Conservation (phyloP, 2,797 vertebrate genomes). For the Periparus ater region DNA sequence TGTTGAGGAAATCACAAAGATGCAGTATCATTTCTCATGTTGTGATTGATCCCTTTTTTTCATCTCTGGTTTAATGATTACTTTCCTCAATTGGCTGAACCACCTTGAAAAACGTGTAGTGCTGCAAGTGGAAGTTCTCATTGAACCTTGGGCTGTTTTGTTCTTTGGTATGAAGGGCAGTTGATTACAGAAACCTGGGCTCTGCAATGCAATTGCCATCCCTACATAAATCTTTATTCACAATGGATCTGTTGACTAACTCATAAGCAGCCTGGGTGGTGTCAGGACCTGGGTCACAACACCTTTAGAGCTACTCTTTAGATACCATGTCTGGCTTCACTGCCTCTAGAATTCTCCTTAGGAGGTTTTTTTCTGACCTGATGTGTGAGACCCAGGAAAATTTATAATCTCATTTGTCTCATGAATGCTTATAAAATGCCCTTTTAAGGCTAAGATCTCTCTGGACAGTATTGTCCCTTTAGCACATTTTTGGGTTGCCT, state of each 20-base stretch:
- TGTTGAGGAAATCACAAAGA: background rate
- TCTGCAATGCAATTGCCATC: background rate
- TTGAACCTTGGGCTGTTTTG: background rate
- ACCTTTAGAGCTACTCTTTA: background rate
- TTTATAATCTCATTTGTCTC: background rate
- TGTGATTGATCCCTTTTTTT: background rate
- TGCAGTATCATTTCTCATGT: background rate
- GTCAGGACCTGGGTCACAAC: background rate
- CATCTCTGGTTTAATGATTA: background rate
- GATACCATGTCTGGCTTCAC: background rate
- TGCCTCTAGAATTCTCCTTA: slow-evolving; percentile 20
- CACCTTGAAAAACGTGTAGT: background rate
- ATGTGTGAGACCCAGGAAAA: slow-evolving; percentile 21
- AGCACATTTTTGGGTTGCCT: background rate
- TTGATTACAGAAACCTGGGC: background rate
- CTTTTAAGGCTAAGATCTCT: background rate
- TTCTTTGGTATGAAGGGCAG: background rate
- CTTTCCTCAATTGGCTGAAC: background rate
- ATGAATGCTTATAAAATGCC: background rate
- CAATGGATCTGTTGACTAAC: slow-evolving; percentile 14
- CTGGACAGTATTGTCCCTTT: background rate
- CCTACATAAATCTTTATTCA: background rate
- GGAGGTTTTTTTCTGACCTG: slow-evolving; percentile 25
- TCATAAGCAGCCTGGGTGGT: background rate
- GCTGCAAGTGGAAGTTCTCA: background rate